Percentiles rank a stretch among this genome's conserved stretches.
Evolutionary conservation across 1,140 invertebrate species (phyloP).

Genomic region (Phymastichus coffea): DNA sequence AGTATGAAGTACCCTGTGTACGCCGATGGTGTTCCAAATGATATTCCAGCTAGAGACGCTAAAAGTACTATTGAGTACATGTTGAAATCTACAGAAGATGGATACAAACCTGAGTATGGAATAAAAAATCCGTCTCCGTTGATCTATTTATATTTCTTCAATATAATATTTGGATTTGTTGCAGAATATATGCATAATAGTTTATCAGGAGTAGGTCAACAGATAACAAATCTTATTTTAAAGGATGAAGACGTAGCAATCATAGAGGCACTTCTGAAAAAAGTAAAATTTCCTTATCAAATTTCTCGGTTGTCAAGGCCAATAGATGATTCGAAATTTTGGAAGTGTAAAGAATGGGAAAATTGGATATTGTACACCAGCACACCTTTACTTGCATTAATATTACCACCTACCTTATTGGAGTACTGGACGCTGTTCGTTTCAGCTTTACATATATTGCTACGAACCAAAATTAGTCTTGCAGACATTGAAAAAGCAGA

Average conservation of each 20-base stretch:
- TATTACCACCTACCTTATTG: neutral
- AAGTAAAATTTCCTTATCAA: too few species aligned
- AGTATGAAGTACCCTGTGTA: neutral
- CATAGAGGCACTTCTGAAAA: too few species aligned
- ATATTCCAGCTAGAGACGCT: neutral
- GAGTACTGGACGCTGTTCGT: neutral
- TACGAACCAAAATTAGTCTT: neutral
- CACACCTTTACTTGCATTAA: neutral
- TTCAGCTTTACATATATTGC: neutral
- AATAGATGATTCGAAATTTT: conserved; percentile 7
- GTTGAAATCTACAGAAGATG: neutral
- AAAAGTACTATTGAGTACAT: too few species aligned
- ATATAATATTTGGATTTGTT: neutral
- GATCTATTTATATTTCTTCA: neutral
- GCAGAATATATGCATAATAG: neutral
- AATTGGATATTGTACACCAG: neutral
- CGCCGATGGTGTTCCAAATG: neutral
- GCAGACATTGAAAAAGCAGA: neutral
- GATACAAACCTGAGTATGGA: neutral
- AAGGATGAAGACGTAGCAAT: too few species aligned
- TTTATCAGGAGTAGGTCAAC: too few species aligned
- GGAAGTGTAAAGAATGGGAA: too few species aligned
- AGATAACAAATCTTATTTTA: too few species aligned
- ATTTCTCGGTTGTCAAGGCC: too few species aligned
- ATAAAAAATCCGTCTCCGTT: neutral